Base-by-base conservation (phyloP, 2,888 invertebrate species). In the Lithosia quadra region DNA sequence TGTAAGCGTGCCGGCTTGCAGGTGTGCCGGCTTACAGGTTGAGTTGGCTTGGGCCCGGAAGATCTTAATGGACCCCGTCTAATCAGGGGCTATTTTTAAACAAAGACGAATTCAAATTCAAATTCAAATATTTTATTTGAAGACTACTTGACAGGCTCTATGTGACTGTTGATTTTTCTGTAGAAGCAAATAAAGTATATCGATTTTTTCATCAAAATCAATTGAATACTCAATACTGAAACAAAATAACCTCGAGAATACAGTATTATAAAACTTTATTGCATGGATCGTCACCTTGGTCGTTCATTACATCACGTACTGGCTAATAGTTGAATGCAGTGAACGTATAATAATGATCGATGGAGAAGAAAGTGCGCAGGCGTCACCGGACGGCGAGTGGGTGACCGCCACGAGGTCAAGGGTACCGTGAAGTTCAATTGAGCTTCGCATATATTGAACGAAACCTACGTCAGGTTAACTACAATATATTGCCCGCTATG, bases 291-390 rank as follows among this genome's bases (percentile, higher is more conserved):
- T 66, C 65, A 67, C 65, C 62, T 67, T 71, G 67, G 67, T 22
- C 56, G 49, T 33, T 36, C 58, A 63, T 72, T 69, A 76, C 76
- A 60, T 78, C 70, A 78, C 61, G 58, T 22, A 36, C 56, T 59
- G 49, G 67, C 75, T 77, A 61, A 56, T 18, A 49, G 64, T 53
- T 67, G 58, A 55, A 36, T 62, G 63, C 65, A 73, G 60, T 63
- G 64, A 65, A 69, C 69, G 43, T 39, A 64, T 39, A 65, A 65
- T 63, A 62, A 74, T 77, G 77, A 76, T 74, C 79, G 76, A 77
- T 81, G 78, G 75, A 81, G 80, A 86, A 85, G 84, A 86, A 85
- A 82, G 74, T 78, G 81, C 78, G 81, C 74, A 22, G 28, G 74
- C 75, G 79, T 79, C 73, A 60, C n/a, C 55, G 11, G 34, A n/a